Evolutionary conservation across 64 coral and sea anemone species (phyloP).

Genomic region (Actinia equina): DNA sequence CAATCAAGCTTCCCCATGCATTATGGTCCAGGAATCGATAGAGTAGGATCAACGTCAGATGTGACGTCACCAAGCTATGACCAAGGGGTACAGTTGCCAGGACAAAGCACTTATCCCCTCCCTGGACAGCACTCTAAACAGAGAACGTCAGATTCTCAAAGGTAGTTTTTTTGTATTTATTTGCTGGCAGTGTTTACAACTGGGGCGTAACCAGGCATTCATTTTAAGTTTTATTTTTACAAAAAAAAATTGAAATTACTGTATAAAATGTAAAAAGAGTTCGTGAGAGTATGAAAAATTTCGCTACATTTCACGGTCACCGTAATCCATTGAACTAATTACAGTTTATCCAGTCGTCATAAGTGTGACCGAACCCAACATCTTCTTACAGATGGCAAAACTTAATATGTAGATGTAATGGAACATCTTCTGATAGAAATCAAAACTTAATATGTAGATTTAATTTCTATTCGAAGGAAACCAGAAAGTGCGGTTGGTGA

Average conservation of each 20-base stretch:
- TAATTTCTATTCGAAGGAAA: conserved; percentile 9
- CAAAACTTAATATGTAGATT: not conserved
- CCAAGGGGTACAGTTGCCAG: not conserved
- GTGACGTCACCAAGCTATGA: conserved; percentile 26
- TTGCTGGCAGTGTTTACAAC: not conserved
- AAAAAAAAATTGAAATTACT: no score
- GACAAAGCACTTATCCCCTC: conserved; percentile 15
- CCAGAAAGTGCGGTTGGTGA: conserved; percentile 34
- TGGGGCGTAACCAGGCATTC: no score
- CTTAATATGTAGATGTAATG: not conserved
- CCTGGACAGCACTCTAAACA: conserved; percentile 27
- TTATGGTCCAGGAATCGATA: conserved; percentile 28
- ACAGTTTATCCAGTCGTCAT: no score
- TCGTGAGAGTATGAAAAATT: no score
- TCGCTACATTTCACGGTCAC: no score
- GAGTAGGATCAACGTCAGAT: conserved; percentile 46
- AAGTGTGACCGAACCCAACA: no score
- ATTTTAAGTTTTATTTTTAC: no score
- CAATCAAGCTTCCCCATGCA: conserved; percentile 46
- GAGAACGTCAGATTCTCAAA: conserved; percentile 32
- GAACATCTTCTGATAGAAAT: no score
- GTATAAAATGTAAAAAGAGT: no score
- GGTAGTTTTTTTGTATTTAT: conserved; percentile 11
- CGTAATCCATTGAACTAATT: no score
- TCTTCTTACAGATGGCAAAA: no score